Evolutionary conservation across 2,113 vertebrate species (phyloP).

Genomic region (Pteruthius melanotis): DNA sequence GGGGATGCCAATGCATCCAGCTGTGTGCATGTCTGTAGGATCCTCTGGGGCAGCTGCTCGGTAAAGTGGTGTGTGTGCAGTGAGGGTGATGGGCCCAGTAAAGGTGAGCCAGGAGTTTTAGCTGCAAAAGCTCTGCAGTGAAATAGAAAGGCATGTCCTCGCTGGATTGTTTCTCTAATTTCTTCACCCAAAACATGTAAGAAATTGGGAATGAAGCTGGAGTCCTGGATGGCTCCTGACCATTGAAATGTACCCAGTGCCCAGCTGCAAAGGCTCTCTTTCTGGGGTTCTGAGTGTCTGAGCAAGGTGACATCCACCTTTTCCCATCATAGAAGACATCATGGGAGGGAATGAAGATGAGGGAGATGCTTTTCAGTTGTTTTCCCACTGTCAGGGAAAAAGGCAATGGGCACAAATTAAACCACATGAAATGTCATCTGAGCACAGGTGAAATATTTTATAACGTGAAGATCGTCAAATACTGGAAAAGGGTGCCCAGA

Average conservation of each 20-base stretch:
- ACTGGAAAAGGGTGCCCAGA: neutral
- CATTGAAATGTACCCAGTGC: neutral
- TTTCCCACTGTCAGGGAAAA: neutral
- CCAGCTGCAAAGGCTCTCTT: neutral
- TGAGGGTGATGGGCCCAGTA: rapidly evolving
- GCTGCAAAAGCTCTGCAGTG: neutral
- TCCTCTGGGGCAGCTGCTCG: neutral
- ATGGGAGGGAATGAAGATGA: neutral
- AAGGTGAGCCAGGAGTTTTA: neutral
- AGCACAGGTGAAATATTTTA: neutral
- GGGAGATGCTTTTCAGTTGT: neutral
- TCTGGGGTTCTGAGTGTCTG: neutral
- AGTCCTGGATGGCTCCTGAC: neutral
- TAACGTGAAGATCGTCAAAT: neutral
- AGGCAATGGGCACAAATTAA: neutral
- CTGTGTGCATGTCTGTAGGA: neutral
- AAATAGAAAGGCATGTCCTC: neutral
- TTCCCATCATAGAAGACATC: neutral
- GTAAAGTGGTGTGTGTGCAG: neutral
- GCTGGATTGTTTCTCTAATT: neutral
- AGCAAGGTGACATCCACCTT: neutral
- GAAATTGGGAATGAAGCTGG: neutral
- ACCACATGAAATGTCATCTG: neutral
- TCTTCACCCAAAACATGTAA: neutral
- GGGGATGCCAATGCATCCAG: rapidly evolving